These are phyloP conservation scores for Macroramphosus scolopax DNA, from an alignment of 2,797 vertebrate genomes.

Conservation along the genomic window DNA sequence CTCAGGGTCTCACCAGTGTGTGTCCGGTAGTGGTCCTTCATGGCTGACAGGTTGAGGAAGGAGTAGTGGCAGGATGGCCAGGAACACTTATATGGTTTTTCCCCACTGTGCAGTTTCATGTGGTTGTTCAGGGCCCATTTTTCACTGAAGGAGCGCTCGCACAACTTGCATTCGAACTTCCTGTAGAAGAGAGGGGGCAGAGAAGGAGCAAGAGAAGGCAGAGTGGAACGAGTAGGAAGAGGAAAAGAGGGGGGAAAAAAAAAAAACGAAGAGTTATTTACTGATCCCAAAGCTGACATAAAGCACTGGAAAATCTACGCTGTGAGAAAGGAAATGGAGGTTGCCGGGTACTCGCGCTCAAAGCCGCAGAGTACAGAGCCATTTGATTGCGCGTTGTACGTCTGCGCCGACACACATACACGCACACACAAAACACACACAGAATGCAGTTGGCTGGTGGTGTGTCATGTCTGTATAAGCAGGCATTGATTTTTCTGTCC, in stretches of 20 bases:
- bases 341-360: constrained; percentile 60
- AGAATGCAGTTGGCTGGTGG: constrained; percentile 67
- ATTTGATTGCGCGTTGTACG: constrained; percentile 56
- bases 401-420: constrained; percentile 49
- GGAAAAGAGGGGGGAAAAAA: constrained; percentile 33
- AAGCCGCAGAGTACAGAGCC: constrained; percentile 41
- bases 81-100: constrained; percentile 94
- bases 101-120: constrained; percentile 96
- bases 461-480: constrained; percentile 99
- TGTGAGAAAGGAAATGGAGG: constrained; percentile 60
- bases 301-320: constrained; percentile 61
- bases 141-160: constrained; percentile 94
- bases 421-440: constrained; percentile 62
- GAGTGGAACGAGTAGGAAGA: constrained; percentile 29
- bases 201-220: constrained; percentile 19
- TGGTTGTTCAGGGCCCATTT: constrained; percentile 99
- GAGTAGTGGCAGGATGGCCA: constrained; percentile 97
- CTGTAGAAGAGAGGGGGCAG: constrained; percentile 67
- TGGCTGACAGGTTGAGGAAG: constrained; percentile 94
- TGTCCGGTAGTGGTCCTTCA: constrained; percentile 98
- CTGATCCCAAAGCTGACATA: constrained; percentile 66
- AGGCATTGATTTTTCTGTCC: constrained; percentile 99
- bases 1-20: constrained; percentile 87
- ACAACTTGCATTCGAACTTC: constrained; percentile 94
- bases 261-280: constrained; percentile 65